Conservation (phyloP, 2,113 vertebrate genomes). For the Sinocyclocheilus rhinocerous region DNA sequence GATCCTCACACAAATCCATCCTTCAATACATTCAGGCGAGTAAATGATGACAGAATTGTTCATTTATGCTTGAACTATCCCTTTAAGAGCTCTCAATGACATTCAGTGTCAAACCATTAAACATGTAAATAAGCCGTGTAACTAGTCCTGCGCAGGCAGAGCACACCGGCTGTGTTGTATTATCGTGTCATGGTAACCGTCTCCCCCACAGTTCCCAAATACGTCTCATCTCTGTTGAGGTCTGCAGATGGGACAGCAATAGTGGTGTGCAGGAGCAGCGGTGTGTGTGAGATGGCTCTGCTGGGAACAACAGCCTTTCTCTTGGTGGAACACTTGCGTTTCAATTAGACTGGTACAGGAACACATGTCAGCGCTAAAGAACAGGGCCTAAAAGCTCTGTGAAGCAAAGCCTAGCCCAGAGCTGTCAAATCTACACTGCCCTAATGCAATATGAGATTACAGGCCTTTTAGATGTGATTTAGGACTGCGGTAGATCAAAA, state of each 20-base stretch:
- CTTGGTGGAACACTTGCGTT: constrained; percentile 29
- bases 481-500: neutral
- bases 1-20: neutral
- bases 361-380: constrained; percentile 41
- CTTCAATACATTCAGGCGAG: neutral
- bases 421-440: neutral
- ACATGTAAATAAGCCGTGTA: constrained; percentile 7
- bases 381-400: constrained; percentile 15
- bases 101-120: constrained; percentile 24
- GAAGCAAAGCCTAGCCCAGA: constrained; percentile 10
- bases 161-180: neutral
- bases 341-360: constrained; percentile 45
- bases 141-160: neutral
- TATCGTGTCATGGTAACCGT: neutral
- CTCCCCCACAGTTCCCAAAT: neutral
- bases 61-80: neutral
- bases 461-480: constrained; percentile 6
- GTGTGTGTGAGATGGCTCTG: constrained; percentile 34
- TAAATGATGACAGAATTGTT: neutral
- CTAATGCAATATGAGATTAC: neutral
- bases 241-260: neutral
- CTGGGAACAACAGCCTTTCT: constrained; percentile 44
- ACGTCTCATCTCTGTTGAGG: neutral
- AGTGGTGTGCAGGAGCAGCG: neutral
- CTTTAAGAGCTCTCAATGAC: constrained; percentile 21